phyloP scores from a whole-genome alignment of 2,888 invertebrate genomes.

The Perithous albicinctus region DNA sequence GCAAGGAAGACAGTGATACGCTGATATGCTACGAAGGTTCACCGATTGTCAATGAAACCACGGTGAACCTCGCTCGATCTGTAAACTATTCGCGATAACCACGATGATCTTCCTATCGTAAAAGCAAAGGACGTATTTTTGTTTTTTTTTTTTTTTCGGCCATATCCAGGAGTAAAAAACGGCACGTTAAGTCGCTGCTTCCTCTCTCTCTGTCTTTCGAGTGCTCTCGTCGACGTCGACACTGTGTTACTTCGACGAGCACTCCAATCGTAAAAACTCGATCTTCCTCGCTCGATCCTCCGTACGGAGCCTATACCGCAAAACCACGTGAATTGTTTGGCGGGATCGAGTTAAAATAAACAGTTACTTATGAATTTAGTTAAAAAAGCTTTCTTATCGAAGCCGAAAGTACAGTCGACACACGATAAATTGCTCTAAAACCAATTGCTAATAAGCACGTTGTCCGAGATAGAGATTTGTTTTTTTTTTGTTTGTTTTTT shows the following conservation, averaged over 20 bases:
- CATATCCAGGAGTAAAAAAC: conserved; percentile 9
- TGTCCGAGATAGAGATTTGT: background rate
- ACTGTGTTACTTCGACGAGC: conserved; percentile 78
- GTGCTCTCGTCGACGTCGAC: conserved; percentile 78
- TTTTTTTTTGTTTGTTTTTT: no score
- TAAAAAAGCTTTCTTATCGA: conserved; percentile 32
- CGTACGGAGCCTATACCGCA: conserved; percentile 21
- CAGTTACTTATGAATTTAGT: conserved; percentile 61
- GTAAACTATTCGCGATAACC: background rate
- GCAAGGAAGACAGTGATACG: conserved; percentile 60
- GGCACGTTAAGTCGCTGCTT: conserved; percentile 56
- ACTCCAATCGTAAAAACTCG: conserved; percentile 76
- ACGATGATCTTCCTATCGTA: background rate
- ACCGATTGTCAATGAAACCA: conserved; percentile 6
- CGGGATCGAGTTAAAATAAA: conserved; percentile 39
- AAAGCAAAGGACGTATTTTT: conserved; percentile 11
- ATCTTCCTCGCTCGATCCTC: conserved; percentile 73
- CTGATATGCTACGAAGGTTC: conserved; percentile 50
- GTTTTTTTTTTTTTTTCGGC: no score
- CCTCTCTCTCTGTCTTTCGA: conserved; percentile 69
- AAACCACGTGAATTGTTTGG: conserved; percentile 6
- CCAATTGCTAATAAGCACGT: background rate
- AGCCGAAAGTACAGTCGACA: conserved; percentile 13
- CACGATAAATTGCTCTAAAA: conserved; percentile 9
- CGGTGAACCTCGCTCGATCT: background rate